Base-by-base conservation (phyloP, 2,888 invertebrate genomes). In the Gryllus longicercus region DNA sequence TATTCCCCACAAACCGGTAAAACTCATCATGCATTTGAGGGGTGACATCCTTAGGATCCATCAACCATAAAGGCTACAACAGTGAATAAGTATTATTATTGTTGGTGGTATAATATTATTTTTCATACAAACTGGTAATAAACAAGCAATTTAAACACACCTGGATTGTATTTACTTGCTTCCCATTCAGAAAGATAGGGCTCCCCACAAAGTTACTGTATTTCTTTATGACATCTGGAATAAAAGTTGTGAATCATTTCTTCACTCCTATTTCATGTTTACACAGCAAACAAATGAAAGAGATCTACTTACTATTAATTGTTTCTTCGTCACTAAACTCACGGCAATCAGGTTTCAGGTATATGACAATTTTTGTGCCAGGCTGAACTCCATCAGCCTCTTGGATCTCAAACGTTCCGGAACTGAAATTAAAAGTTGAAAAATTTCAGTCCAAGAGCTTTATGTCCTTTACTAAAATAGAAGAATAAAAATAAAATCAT, bases 151-250 rank as follows among this genome's bases (percentile, higher is more conserved):
- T 38, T 38, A 38, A 38, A 38, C 78, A 80, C 83, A 92, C 94
- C 91, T 94, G 93, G 77, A 98, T 93, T 78, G 94, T 93, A 87
- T 99, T 99, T 0, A 94, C 93, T 86, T 93, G 93, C 84, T 94
- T 93, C 81, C 96, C 95, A 87, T 99, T 98, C 38, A 99, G 89
- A 84, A 91, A 93, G 85, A 99, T 96, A 0, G 98, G 96, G 84
- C 95, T 95, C 51, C 97, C 96, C 76, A 99, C 96, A 87, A 99
- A 99, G 87, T 98, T 98, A 87, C 98, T 98, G 89, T 99, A 99
- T 86, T 98, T 98, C 85, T 95, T 94, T 25, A 98, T 95, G 76
- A 98, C 93, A 83, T 90, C 94, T 93, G 88, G 79, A 88, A 89
- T 83, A 83, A 82, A 82, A 84, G n/a, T 38, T 74, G 0, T 74